Evolutionary conservation across 1,140 invertebrate species (phyloP).

Genomic region (Drosophila repletoides): DNA sequence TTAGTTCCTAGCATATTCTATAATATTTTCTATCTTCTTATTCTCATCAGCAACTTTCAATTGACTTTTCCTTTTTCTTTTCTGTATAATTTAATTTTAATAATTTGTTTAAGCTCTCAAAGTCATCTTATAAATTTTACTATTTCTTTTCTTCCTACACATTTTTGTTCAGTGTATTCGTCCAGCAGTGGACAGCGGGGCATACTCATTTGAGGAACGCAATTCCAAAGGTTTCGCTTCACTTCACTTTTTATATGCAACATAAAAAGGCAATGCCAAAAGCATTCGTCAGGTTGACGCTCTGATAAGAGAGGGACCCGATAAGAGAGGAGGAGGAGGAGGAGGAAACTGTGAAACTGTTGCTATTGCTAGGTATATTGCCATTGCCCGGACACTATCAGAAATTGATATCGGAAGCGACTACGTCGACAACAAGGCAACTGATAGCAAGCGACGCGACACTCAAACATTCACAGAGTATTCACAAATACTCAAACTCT

Average conservation of each 20-base stretch:
- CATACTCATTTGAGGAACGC: no score
- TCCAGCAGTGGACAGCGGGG: no score
- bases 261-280: not conserved
- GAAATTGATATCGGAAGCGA: slow-evolving; percentile 50
- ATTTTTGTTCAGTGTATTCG: no score
- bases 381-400: slow-evolving; percentile 28
- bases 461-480: not conserved
- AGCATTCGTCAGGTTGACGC: not conserved
- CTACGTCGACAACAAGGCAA: slow-evolving; percentile 20
- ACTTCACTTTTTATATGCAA: slow-evolving; percentile 10
- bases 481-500: no score
- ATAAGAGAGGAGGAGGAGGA: not conserved
- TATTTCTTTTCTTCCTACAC: no score
- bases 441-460: slow-evolving; percentile 20
- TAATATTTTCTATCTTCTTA: no score
- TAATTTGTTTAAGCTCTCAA: no score
- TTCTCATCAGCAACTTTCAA: no score
- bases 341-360: not conserved
- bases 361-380: slow-evolving; percentile 4
- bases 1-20: no score
- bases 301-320: not conserved
- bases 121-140: no score
- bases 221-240: not conserved
- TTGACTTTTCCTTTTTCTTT: no score
- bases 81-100: no score